These are phyloP conservation scores for Atherinosoma microstoma DNA, from an alignment of 2,797 vertebrate genomes.

Conservation along the genomic window DNA sequence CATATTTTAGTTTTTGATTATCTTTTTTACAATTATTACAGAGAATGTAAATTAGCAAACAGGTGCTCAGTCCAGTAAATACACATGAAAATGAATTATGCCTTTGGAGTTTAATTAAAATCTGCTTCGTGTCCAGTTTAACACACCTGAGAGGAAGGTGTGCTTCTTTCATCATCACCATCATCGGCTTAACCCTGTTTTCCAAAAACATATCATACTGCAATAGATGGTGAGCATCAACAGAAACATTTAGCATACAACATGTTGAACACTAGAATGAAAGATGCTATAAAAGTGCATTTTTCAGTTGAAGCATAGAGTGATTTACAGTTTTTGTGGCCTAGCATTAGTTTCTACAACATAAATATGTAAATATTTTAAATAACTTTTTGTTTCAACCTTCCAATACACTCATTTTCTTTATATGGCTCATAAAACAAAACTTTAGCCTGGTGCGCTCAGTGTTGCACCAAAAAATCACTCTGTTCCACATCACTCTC, in stretches of 20 bases:
- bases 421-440: conserved; percentile 8
- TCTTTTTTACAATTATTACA: neutral
- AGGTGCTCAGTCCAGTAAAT: neutral
- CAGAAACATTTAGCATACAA: neutral
- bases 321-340: neutral
- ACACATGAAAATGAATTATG: neutral
- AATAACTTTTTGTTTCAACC: neutral
- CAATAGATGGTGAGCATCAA: neutral
- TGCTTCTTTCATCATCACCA: no score
- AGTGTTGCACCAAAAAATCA: neutral
- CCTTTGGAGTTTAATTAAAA: neutral
- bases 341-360: neutral
- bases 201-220: no score
- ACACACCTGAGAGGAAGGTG: neutral
- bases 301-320: neutral
- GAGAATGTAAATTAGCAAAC: neutral
- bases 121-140: neutral
- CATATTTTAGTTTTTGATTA: neutral
- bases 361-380: neutral
- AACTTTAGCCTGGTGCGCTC: neutral
- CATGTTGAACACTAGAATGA: neutral
- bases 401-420: neutral
- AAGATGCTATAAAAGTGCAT: neutral
- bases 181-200: no score
- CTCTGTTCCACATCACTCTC: neutral